phyloP scores from a whole-genome alignment of 2,113 vertebrate species.

The Orcinus orca region DNA sequence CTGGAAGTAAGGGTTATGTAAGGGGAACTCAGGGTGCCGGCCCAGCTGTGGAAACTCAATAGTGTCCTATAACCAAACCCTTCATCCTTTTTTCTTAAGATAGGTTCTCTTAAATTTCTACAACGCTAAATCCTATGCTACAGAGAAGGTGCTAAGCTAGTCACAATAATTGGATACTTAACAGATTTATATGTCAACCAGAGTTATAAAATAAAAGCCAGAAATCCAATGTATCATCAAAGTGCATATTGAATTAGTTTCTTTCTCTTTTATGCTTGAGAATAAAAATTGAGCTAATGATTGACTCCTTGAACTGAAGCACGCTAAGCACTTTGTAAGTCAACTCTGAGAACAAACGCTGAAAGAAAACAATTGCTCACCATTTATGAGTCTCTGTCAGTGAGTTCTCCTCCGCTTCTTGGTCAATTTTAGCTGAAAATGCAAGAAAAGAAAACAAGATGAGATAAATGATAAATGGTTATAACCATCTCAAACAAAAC shows the following conservation, averaged over 20 bases:
- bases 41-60: background rate
- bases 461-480: background rate
- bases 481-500: background rate
- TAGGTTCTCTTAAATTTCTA: background rate
- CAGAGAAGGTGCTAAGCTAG: background rate
- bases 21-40: background rate
- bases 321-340: background rate
- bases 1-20: background rate
- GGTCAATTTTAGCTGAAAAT: constrained; percentile 92
- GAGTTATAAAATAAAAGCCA: background rate
- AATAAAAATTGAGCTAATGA: background rate
- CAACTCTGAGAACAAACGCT: background rate
- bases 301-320: constrained; percentile 2
- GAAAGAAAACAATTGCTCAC: constrained; percentile 82
- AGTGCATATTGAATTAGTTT: background rate
- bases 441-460: constrained; percentile 41
- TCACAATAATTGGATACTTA: background rate
- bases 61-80: background rate
- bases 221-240: background rate
- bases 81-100: background rate
- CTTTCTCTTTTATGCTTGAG: background rate
- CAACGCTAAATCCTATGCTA: background rate
- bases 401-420: constrained; percentile 91
- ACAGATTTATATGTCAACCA: background rate
- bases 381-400: constrained; percentile 91